Evolutionary conservation across 2,113 vertebrate species (phyloP), one percentile per base, ranked within the genome.

Genomic region (Hystrix cristata): DNA sequence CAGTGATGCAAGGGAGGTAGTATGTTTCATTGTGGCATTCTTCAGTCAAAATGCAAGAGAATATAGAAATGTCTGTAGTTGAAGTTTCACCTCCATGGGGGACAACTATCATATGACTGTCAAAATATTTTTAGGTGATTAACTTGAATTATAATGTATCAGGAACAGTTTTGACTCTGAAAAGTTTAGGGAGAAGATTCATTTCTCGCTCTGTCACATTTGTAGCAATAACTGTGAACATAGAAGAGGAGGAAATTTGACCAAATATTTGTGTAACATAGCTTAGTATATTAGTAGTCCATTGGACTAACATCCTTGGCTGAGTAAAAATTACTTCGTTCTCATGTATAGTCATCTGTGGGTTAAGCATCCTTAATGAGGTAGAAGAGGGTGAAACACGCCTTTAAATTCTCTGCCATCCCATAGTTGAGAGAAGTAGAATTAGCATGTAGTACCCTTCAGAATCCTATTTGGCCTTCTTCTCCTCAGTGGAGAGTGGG

Each of bases 121-220:
- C 60, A 15, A 19, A 55, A 13, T 85, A 55, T 46, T 16, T 86
- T 64, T 51, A 96, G 29, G 29, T 67, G 60, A 85, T 27, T 93
- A 60, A 60, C 18, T 18, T 76, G 29, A 89, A 48, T 62, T 83
- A 60, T 81, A 71, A 51, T 57, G 72, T 74, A 27, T 31, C 31
- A 57, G 57, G 59, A 91, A 29, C 11, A 74, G 14, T 62, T 80
- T 15, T 89, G 21, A 48, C 7, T 27, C 11, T 82, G n/a, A 62
- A 27, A 90, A 60, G 69, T 92, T 94, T 94, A 48, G 67, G 67
- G 43, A 84, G 34, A 90, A 57, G 19, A 88, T 46, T 84, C 57
- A 72, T n/a, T 96, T 96, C 87, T 48, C 31, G 31, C 21, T 72
- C 23, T 95, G 55, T 90, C 23, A 62, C n/a, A 25, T 87, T 90